These are phyloP conservation scores for Donacobius atricapilla DNA, from an alignment of 2,113 vertebrate species.

Conservation along the genomic window DNA sequence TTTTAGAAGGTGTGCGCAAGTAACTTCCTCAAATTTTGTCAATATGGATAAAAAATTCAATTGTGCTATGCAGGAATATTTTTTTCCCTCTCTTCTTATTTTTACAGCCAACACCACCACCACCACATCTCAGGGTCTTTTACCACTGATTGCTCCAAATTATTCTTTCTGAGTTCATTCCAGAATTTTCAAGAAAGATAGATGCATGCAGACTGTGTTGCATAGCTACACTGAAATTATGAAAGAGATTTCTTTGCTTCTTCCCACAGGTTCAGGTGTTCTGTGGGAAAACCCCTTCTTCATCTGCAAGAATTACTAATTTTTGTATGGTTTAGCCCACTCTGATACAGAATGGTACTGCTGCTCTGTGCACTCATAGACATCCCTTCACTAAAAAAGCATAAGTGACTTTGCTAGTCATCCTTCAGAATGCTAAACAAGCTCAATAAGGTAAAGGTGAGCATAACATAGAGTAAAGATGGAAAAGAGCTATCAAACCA, in stretches of 20 bases:
- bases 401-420: neutral
- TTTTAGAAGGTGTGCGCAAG: neutral
- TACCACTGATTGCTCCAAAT: neutral
- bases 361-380: neutral
- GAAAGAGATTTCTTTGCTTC: neutral
- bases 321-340: neutral
- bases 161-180: neutral
- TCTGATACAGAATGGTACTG: neutral
- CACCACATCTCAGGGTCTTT: neutral
- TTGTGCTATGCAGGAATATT: fast-evolving
- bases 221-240: neutral
- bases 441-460: neutral
- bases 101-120: neutral
- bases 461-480: neutral
- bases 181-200: neutral
- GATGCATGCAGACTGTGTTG: neutral
- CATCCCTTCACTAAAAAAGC: neutral
- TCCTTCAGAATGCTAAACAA: neutral
- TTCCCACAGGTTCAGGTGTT: fast-evolving
- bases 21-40: neutral
- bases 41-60: neutral
- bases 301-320: neutral
- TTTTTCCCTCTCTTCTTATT: neutral
- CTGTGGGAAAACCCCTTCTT: neutral
- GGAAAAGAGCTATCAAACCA: neutral